Base-by-base conservation (phyloP, 2,888 invertebrate species). In the Acrobasis repandana region DNA sequence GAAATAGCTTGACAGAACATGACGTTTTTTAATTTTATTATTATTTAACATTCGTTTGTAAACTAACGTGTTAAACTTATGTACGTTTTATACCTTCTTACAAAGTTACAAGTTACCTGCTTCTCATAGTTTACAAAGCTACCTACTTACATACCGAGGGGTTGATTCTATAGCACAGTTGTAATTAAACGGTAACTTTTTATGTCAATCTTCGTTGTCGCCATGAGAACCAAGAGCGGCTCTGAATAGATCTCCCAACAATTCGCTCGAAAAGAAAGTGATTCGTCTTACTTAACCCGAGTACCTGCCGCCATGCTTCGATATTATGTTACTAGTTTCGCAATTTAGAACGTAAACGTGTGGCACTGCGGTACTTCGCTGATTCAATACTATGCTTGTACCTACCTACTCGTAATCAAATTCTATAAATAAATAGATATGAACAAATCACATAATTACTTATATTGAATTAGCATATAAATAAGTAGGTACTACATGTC, bases 181-280 rank as follows among this genome's bases (percentile, higher is more conserved):
- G 64, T 63, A 65, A 65, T 67, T 67, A 63, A 64, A 65, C 63
- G 67, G 64, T 67, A 74, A 78, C 74, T 69, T 72, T 76, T 73
- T 71, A 72, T 67, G 69, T 75, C 72, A 68, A 63, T 68, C 67
- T 64, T 70, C 67, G 63, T 57, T 66, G 52, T 48, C 51, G 65
- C 66, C 75, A 76, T 77, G 76, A 75, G 75, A 83, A 79, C 81
- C 77, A 77, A 81, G 82, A 83, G 78, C 82, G 73, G 73, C 76
- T 69, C 73, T 74, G 77, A 80, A 79, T 79, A 75, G 77, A 70
- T 65, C 71, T 65, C 63, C 59, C 16, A 47, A 46, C 16, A 60
- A 51, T 51, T 52, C 67, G 75, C 75, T 74, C 75, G 74, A 82
- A 86, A 85, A 82, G 86, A 88, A 87, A 87, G 86, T 82, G 82